Evolutionary conservation across 92 coral and sea anemone species (phyloP).

Genomic region (Epizoanthus stellaris): DNA sequence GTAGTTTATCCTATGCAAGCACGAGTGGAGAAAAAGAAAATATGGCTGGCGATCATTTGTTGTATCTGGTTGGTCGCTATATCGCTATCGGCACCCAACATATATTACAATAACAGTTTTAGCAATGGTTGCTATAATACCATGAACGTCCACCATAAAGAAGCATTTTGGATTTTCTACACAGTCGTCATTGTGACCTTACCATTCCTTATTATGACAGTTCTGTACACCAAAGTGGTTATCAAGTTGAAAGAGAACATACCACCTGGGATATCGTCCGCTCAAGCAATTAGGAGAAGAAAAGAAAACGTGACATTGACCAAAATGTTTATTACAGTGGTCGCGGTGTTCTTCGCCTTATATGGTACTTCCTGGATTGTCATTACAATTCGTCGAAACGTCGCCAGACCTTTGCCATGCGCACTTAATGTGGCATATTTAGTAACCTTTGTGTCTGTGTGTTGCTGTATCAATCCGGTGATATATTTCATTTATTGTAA

Average conservation of each 20-base stretch:
- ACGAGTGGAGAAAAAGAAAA: constrained; percentile 2
- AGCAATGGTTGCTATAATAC: background rate
- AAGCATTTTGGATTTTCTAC: background rate
- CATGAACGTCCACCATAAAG: background rate
- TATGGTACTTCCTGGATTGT: background rate
- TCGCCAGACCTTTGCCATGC: background rate
- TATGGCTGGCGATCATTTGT: background rate
- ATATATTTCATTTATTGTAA: constrained; percentile 14
- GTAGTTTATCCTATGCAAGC: constrained; percentile 13
- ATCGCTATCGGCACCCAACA: background rate
- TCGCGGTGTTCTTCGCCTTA: no score
- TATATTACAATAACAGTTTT: background rate
- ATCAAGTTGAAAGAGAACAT: no score
- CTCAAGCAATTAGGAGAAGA: background rate
- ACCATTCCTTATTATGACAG: background rate
- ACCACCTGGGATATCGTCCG: background rate
- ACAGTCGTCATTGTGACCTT: background rate
- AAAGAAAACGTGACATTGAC: constrained; percentile 1
- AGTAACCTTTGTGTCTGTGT: background rate
- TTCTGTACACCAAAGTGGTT: constrained; percentile 10
- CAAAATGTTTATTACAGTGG: constrained; percentile 1
- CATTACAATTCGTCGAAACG: background rate
- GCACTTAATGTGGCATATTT: background rate
- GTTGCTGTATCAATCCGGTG: background rate
- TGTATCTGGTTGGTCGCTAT: background rate